These are phyloP conservation scores for Allygus modestus DNA, from an alignment of 2,888 invertebrate genomes.

Conservation along the genomic window DNA sequence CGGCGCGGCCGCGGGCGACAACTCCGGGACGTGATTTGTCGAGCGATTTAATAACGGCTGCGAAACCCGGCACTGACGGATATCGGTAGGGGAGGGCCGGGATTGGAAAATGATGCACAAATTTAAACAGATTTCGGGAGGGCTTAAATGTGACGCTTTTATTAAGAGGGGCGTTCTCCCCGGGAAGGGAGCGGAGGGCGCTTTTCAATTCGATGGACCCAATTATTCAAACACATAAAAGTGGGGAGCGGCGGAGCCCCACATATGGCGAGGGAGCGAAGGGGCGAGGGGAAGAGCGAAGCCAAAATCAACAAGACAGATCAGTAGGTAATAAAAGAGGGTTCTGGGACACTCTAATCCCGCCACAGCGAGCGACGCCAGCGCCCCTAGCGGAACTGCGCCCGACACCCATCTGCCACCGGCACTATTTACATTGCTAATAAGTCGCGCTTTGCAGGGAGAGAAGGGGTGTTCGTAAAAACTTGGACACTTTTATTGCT, in stretches of 20 bases:
- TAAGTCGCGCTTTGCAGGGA: slow-evolving; percentile 31
- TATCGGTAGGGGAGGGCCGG: not conserved
- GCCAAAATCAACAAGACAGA: slow-evolving; percentile 60
- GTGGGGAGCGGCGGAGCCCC: not conserved
- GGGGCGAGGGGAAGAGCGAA: not conserved
- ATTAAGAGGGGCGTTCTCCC: slow-evolving; percentile 52
- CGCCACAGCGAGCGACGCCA: slow-evolving; percentile 33
- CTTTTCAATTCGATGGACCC: slow-evolving; percentile 66
- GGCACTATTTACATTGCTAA: slow-evolving; percentile 62
- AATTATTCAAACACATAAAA: slow-evolving; percentile 64
- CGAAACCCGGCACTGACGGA: slow-evolving; percentile 28
- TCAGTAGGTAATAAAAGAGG: slow-evolving; percentile 52
- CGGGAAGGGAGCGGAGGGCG: not conserved
- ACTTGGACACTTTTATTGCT: slow-evolving; percentile 54
- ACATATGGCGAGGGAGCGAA: not conserved
- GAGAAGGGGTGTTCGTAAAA: slow-evolving; percentile 9
- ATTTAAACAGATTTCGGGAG: slow-evolving; percentile 54
- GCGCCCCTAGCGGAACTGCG: slow-evolving; percentile 26
- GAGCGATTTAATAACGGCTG: slow-evolving; percentile 25
- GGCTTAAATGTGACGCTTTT: slow-evolving; percentile 61
- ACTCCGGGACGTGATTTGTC: not conserved
- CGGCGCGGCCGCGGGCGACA: no score
- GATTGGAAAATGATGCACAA: slow-evolving; percentile 59
- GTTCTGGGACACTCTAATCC: slow-evolving; percentile 47
- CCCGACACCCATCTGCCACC: slow-evolving; percentile 62